Evolutionary conservation across 2,113 vertebrate species (phyloP), one percentile per base, ranked within the genome.

Genomic region (Candoia aspera): DNA sequence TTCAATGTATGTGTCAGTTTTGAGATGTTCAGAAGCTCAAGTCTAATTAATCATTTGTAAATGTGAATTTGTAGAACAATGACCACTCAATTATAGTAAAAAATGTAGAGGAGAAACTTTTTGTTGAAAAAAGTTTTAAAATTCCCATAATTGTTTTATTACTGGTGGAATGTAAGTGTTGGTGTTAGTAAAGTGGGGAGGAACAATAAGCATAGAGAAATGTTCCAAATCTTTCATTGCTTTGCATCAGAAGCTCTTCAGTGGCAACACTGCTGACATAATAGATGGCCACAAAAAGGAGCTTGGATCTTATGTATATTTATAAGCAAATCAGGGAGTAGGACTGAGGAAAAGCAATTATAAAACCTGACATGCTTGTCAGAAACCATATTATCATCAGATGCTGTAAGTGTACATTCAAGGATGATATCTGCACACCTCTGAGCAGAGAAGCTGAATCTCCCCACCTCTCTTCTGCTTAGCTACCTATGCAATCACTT

Each of bases 161-260:
- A 21, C 1, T 3, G 46, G 64, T 46, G 42, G 9, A 53, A 60
- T 73, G n/a, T n/a, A 73, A 33, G 6, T 17, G 64, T 12, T 33
- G 2, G 62, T 10, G 10, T 4, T 58, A 33, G 37, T 4, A 89
- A 37, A 8, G 1, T 0, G 64, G 11, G 60, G 3, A 86, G 92
- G 88, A 42, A 85, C 24, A 85, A 84, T 91, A 60, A 33, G 23
- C 49, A 68, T 29, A 83, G 55, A 53, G 83, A 24, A 64, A 84
- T 85, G 37, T 13, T 91, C 87, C 24, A 86, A 53, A 87, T 24
- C 33, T 87, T 68, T 60, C 53, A 87, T 53, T 19, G 73, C 42
- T 89, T 68, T 91, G 95, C 33, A 90, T 93, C 62, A 92, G 42
- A 86, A 88, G 19, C 5, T 94, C 93, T 89, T 91, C 92, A 62